phyloP scores from a whole-genome alignment of 1,140 invertebrate genomes.

The Kradibia gibbosae region DNA sequence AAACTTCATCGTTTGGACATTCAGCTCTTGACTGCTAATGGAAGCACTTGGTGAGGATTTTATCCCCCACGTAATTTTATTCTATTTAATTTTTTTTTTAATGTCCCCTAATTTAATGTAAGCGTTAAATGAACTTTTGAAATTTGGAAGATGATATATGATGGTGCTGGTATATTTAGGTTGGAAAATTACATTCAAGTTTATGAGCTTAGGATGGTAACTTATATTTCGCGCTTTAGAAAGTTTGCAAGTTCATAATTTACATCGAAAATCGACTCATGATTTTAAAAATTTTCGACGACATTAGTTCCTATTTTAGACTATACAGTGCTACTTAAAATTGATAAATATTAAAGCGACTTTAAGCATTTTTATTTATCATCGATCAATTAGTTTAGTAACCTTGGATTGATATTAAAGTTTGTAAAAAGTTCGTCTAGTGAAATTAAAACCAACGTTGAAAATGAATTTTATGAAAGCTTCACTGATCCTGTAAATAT shows the following conservation, averaged over 20 bases:
- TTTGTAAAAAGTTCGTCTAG: background rate
- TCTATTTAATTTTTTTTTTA: too few relatives aligned
- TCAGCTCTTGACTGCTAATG: too few relatives aligned
- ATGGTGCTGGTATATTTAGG: background rate
- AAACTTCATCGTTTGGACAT: too few relatives aligned
- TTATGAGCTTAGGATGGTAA: background rate
- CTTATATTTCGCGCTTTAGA: background rate
- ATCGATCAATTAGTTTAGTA: background rate
- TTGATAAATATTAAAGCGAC: background rate
- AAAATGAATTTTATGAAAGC: background rate
- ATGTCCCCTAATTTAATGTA: background rate
- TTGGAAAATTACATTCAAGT: background rate
- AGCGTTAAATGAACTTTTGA: constrained; percentile 19
- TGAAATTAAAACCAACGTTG: background rate
- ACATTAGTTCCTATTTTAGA: background rate
- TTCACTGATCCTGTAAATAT: background rate
- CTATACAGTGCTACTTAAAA: background rate
- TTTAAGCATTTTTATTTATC: background rate
- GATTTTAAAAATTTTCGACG: background rate
- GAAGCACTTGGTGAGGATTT: too few relatives aligned
- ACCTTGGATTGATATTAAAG: background rate
- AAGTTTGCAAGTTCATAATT: background rate
- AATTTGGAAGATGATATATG: background rate
- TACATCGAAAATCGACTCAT: background rate
- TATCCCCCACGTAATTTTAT: too few relatives aligned